Base-by-base conservation (phyloP, 2,797 vertebrate genomes). In the Otus scops region DNA sequence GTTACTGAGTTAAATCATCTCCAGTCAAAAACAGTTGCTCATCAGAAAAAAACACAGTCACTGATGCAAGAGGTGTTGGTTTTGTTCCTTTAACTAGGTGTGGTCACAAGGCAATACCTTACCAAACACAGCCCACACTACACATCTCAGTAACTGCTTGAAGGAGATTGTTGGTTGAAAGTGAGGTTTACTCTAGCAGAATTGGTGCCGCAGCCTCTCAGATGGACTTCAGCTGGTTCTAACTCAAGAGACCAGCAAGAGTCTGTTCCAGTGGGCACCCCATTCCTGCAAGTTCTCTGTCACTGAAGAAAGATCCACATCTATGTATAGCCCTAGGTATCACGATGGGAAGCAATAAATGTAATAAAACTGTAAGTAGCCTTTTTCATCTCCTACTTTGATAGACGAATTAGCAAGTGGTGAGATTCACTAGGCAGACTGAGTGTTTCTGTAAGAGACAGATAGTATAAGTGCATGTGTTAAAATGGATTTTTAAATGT, bases 401-500 rank as follows among this genome's bases (percentile, higher is more conserved):
- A 68, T 8, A 71, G 71, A 68, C 78, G 67, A 93, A 92, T 69
- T 84, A 81, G 53, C 43, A 93, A 88, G 45, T 36, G 11, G 10
- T 51, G 85, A 89, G 68, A 94, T 15, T 78, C 65, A 88, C 50
- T 68, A 88, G 21, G 54, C 56, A 85, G 54, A 53, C 36, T 34
- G 48, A 82, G 18, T 45, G 45, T 51, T 95, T 92, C 88, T 84
- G 61, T 79, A 73, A 92, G 76, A 86, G 90, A 92, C 34, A 83
- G 74, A 93, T 15, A 88, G 51, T 53, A 7, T 41, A 92, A 92
- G 27, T 50, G 77, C 16, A 65, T 43, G 68, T 71, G 68, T 78
- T 95, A 95, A 94, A 96, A 90, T 76, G 77, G 87, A 76, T 91
- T 95, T 95, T 94, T 81, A 93, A 93, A 88, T 82, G 51, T 85